phyloP scores from a whole-genome alignment of 1,140 invertebrate genomes.

The Ceratina calcarata region DNA sequence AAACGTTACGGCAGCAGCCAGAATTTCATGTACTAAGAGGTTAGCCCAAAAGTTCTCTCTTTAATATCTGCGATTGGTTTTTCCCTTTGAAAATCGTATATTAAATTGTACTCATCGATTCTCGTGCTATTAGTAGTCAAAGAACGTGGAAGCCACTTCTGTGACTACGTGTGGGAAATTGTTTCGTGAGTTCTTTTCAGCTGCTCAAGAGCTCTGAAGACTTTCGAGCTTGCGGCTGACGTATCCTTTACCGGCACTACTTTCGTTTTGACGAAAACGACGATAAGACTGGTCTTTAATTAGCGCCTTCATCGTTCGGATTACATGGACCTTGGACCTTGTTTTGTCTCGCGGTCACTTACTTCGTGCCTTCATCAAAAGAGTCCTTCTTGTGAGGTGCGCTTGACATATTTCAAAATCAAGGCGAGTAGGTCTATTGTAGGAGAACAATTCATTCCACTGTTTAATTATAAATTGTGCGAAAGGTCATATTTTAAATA shows the following conservation, averaged over 20 bases:
- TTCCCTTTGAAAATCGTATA: too few relatives aligned
- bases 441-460: too few relatives aligned
- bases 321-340: neutral
- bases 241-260: neutral
- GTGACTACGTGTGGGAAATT: neutral
- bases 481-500: too few relatives aligned
- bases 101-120: too few relatives aligned
- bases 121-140: too few relatives aligned
- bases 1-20: too few relatives aligned
- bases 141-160: too few relatives aligned
- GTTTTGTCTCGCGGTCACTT: slow-evolving; percentile 14
- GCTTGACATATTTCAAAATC: slow-evolving; percentile 2
- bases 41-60: neutral
- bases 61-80: too few relatives aligned
- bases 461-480: too few relatives aligned
- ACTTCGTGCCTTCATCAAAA: neutral
- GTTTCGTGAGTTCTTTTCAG: slow-evolving; percentile 16
- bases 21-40: neutral
- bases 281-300: slow-evolving; percentile 1
- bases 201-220: neutral
- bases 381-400: neutral
- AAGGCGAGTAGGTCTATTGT: neutral
- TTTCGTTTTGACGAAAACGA: neutral
- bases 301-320: neutral
- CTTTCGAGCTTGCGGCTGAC: neutral